Base-by-base conservation (phyloP, 2,888 invertebrate genomes). In the Acanthococcus lagerstroemiae region DNA sequence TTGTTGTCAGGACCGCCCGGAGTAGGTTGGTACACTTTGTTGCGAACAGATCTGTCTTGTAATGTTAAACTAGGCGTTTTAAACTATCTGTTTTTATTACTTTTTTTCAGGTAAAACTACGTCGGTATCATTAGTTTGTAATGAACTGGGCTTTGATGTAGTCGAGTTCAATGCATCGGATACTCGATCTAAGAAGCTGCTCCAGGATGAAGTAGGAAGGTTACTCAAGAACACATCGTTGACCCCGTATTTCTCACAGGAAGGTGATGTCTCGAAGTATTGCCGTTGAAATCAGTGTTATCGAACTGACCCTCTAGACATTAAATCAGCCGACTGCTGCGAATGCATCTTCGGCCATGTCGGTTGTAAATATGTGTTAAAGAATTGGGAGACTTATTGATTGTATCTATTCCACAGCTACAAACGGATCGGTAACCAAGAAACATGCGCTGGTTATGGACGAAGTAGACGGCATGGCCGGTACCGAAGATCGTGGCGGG, bases 401-500 rank as follows among this genome's bases (percentile, higher is more conserved):
- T 12, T 55, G 27, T 45, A 50, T 55, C 15, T 44, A 4, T 21
- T 12, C 17, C 26, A 15, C 45, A 15, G 17, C 37, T 1, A 15
- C 27, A 26, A 25, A 19, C 21, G 22, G 15, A 21, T 56, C 68
- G 24, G 79, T 83, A 0, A 81, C 83, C 0, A 84, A 83, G 71
- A 91, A 90, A 73, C 93, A 94, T 74, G 93, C 93, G 15, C 78
- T 99, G 6, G 82, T 99, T n/a, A 99, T 99, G 99, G 99, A 99
- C 74, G 99, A 99, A 82, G 97, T 99, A 0, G 99, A 99, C 74
- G 99, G 99, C 7, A 99, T 99, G 96, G 92, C 95, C 0, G 97
- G 97, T 3, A 99, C 97, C 76, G 95, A 99, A 77, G 99, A 99
- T 77, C 83, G 99, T 72, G 97, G 97, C 22, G 99, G 99, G 48